Conservation (phyloP, 2,113 vertebrate species). For the Seriola aureovittata region DNA sequence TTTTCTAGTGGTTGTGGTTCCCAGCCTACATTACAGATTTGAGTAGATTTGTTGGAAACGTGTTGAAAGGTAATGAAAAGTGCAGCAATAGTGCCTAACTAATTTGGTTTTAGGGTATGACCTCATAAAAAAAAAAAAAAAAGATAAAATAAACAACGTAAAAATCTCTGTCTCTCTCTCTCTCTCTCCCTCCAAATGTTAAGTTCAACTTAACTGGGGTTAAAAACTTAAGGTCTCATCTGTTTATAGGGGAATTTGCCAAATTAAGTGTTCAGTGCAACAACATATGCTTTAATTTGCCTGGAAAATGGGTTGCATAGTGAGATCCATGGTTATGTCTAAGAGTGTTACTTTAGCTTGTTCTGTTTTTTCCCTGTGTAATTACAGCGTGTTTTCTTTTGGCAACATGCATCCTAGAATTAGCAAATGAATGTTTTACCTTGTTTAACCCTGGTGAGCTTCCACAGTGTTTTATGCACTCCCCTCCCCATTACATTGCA, state of each 20-base stretch:
- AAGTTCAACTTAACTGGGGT: slow-evolving; percentile 16
- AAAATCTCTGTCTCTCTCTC: neutral
- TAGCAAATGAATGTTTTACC: slow-evolving; percentile 83
- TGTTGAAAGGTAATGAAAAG: slow-evolving; percentile 42
- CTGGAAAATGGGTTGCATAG: slow-evolving; percentile 64
- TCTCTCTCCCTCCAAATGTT: neutral
- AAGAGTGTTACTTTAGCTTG: slow-evolving; percentile 71
- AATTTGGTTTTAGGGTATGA: slow-evolving; percentile 6
- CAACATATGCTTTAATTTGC: slow-evolving; percentile 79
- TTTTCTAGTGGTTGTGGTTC: slow-evolving; percentile 12
- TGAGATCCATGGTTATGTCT: slow-evolving; percentile 66
- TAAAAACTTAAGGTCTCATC: slow-evolving; percentile 32
- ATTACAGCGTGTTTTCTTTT: slow-evolving; percentile 83
- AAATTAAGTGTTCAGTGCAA: slow-evolving; percentile 63
- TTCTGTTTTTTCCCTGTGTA: slow-evolving; percentile 73
- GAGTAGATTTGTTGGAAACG: slow-evolving; percentile 2
- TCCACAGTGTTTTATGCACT: slow-evolving; percentile 63
- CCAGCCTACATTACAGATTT: neutral
- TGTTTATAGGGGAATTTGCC: slow-evolving; percentile 53
- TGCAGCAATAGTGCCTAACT: neutral
- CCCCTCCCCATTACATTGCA: slow-evolving; percentile 69
- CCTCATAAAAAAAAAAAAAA: neutral
- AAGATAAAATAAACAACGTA: neutral
- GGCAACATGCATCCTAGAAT: slow-evolving; percentile 82
- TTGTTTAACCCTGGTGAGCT: slow-evolving; percentile 77